Percentiles rank a stretch among this genome's conserved stretches.
Evolutionary conservation across 2,888 invertebrate species (phyloP).

Genomic region (Callyntrura sp.): DNA sequence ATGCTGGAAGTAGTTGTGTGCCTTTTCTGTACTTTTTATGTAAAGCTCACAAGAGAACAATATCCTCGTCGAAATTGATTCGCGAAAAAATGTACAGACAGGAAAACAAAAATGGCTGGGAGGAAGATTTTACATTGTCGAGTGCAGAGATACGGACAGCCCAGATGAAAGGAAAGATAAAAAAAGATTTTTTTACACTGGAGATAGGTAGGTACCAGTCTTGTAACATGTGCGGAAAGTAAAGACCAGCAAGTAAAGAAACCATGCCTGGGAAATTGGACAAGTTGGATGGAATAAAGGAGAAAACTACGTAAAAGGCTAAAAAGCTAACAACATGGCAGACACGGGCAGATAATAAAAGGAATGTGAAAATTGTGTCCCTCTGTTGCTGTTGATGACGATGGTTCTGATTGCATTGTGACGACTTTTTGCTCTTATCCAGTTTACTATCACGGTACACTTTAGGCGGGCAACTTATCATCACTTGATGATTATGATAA

Average conservation of each 20-base stretch:
- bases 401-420: background rate
- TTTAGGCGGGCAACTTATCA: background rate
- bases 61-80: conserved; percentile 43
- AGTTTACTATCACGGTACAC: background rate
- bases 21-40: conserved; percentile 22
- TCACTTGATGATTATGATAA: conserved; percentile 5
- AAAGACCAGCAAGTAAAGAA: background rate
- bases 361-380: conserved; percentile 4
- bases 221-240: background rate
- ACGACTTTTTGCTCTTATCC: conserved; percentile 31
- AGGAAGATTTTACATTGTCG: background rate
- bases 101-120: background rate
- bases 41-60: conserved; percentile 33
- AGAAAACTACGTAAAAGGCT: background rate
- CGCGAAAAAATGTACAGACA: conserved; percentile 17
- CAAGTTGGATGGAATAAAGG: conserved; percentile 20
- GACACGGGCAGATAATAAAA: background rate
- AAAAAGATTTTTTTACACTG: background rate
- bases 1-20: background rate
- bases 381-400: background rate
- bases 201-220: background rate
- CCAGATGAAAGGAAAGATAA: too few relatives aligned
- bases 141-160: too few relatives aligned
- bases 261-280: background rate
- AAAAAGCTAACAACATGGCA: background rate